Evolutionary conservation across 2,113 vertebrate species (phyloP).

Genomic region (Ploceus nigricollis): DNA sequence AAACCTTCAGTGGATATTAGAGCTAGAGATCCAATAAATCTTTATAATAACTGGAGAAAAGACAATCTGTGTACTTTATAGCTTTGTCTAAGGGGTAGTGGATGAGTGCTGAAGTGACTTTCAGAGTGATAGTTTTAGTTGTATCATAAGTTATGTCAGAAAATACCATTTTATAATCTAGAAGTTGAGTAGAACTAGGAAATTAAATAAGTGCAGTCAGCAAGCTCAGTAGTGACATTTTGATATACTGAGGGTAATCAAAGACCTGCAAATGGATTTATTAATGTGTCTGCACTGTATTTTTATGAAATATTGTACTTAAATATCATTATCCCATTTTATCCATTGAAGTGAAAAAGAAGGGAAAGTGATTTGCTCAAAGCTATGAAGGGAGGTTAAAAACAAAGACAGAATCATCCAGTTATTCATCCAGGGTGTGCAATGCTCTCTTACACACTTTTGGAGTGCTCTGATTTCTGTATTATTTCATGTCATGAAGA

Average conservation of each 20-base stretch:
- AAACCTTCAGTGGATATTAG: constrained; percentile 41
- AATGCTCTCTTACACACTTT: background rate
- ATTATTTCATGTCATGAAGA: background rate
- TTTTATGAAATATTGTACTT: background rate
- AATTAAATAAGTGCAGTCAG: background rate
- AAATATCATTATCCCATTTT: background rate
- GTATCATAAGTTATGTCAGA: background rate
- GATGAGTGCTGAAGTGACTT: background rate
- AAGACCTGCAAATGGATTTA: background rate
- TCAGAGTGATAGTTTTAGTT: background rate
- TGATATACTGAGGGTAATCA: background rate
- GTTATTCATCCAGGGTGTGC: background rate
- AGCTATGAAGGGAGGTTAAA: background rate
- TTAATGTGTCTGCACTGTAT: background rate
- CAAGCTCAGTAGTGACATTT: background rate
- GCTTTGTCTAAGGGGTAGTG: background rate
- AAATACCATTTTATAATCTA: background rate
- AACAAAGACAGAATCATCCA: background rate
- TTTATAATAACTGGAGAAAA: constrained; percentile 42
- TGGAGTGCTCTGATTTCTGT: background rate
- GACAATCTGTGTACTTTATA: constrained; percentile 28
- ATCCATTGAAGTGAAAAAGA: background rate
- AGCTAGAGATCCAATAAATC: constrained; percentile 54
- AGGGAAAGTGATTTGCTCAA: background rate
- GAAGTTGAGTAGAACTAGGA: background rate